Percentiles rank a stretch among this genome's conserved stretches.
Conservation (phyloP, 64 coral and sea anemone genomes). For the Porites lutea region DNA sequence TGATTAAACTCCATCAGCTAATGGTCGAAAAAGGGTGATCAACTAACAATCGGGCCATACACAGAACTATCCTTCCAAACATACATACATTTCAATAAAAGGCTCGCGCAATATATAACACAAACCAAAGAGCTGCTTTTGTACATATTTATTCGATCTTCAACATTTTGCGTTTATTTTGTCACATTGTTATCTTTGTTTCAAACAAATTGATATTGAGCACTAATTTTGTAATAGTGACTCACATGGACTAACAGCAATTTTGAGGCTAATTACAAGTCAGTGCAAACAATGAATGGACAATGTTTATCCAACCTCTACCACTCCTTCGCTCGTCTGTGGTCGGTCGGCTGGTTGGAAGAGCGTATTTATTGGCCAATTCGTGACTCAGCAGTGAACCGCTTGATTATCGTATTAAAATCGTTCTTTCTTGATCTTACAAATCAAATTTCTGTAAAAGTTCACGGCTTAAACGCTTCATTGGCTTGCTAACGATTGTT, state of each 20-base stretch:
- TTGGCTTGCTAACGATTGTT: background rate
- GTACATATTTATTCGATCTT: background rate
- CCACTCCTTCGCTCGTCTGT: background rate
- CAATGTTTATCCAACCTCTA: slow-evolving; percentile 1
- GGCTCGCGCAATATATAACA: background rate
- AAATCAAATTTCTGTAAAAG: background rate
- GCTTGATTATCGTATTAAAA: background rate
- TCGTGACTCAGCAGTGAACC: background rate
- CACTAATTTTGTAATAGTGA: background rate
- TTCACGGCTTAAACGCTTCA: background rate
- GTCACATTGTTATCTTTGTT: background rate
- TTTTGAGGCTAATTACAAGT: background rate
- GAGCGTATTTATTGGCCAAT: background rate
- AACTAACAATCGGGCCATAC: background rate
- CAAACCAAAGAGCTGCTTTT: background rate
- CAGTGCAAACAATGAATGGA: background rate
- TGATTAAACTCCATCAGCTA: background rate
- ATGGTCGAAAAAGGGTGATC: background rate
- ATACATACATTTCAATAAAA: background rate
- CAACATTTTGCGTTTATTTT: background rate
- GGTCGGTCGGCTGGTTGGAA: background rate
- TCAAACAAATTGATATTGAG: background rate
- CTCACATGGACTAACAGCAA: background rate
- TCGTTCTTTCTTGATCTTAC: background rate
- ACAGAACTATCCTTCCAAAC: background rate